Conservation (phyloP, 2,888 invertebrate species). For the Ashinkailepas kermadecensis region DNA sequence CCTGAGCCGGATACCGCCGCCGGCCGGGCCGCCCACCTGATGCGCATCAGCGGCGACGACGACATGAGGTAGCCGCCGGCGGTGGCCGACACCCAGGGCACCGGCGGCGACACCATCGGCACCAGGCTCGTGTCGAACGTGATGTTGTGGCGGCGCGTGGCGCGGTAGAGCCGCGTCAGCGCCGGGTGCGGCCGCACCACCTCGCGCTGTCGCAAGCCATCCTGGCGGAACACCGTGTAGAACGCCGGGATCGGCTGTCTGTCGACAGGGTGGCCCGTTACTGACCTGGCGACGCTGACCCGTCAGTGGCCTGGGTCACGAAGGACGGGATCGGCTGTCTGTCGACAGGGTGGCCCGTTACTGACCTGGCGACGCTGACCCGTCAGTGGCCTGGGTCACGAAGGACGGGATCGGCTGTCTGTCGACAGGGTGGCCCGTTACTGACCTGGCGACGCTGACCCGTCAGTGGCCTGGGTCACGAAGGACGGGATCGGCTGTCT, state of each 20-base stretch:
- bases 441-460: too few species aligned
- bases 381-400: too few species aligned
- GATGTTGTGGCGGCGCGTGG: slow-evolving; percentile 58
- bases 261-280: slow-evolving; percentile 5
- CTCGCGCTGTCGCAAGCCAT: slow-evolving; percentile 41
- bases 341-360: slow-evolving; percentile 11
- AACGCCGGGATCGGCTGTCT: slow-evolving; percentile 30
- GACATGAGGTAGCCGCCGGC: slow-evolving; percentile 69
- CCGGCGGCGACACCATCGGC: slow-evolving; percentile 65
- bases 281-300: too few species aligned
- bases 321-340: slow-evolving; percentile 30
- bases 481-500: too few species aligned
- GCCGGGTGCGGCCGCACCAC: slow-evolving; percentile 73
- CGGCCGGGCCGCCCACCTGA: slow-evolving; percentile 15
- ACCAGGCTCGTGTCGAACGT: slow-evolving; percentile 57
- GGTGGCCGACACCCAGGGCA: slow-evolving; percentile 66
- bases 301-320: too few species aligned
- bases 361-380: too few species aligned
- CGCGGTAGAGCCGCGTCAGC: slow-evolving; percentile 58
- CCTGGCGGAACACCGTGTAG: slow-evolving; percentile 28
- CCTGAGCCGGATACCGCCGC: too few species aligned
- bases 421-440: too few species aligned
- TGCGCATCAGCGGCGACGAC: slow-evolving; percentile 45
- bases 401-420: too few species aligned
- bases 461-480: too few species aligned